Evolutionary conservation across 2,888 invertebrate species (phyloP).

Genomic region (Diachrysia chrysitis): DNA sequence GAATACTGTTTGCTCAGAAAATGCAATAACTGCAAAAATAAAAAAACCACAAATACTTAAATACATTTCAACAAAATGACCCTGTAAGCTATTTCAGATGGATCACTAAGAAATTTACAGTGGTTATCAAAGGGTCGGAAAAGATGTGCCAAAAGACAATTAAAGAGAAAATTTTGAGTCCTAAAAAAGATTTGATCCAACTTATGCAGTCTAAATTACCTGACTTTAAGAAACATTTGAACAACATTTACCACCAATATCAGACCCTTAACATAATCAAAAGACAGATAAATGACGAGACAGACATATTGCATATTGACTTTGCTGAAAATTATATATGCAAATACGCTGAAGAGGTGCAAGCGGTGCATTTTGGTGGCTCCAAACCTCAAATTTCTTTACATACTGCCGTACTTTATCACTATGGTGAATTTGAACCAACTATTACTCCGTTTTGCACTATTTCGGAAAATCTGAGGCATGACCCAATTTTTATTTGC

Average conservation of each 20-base stretch:
- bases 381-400: constrained; percentile 25
- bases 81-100: constrained; percentile 5
- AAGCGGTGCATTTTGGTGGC: constrained; percentile 31
- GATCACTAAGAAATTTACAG: constrained; percentile 1
- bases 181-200: constrained; percentile 5
- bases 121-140: constrained; percentile 9
- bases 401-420: constrained; percentile 11
- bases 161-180: constrained; percentile 8
- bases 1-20: constrained; percentile 10
- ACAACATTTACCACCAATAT: constrained; percentile 10
- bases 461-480: constrained; percentile 19
- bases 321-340: constrained; percentile 32
- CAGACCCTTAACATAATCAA: background rate
- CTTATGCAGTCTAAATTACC: background rate
- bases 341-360: constrained; percentile 25
- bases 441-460: constrained; percentile 10
- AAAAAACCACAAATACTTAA: constrained; percentile 1
- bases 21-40: constrained; percentile 10
- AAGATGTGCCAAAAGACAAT: constrained; percentile 7
- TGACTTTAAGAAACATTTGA: background rate
- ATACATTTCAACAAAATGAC: background rate
- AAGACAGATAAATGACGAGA: background rate
- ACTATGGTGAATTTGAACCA: constrained; percentile 1
- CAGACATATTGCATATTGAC: constrained; percentile 13
- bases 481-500: constrained; percentile 23